phyloP scores from a whole-genome alignment of 1,140 invertebrate genomes.

The Drosophila lacertosa region DNA sequence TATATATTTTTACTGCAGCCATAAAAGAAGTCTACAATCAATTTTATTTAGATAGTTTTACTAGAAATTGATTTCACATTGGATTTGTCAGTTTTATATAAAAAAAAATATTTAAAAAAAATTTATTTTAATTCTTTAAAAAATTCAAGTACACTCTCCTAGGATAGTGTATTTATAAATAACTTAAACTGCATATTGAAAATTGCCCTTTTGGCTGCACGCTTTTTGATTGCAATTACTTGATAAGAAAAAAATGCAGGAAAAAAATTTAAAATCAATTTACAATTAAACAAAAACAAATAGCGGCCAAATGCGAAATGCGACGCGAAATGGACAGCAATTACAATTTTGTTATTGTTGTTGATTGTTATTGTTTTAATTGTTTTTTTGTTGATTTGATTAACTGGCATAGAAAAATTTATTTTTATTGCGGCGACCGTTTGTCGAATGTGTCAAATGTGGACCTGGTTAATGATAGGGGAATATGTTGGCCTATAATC shows the following conservation, averaged over 20 bases:
- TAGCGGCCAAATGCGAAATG: constrained; percentile 26
- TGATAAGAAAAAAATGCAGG: constrained; percentile 28
- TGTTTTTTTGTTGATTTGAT: constrained; percentile 26
- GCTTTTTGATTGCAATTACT: constrained; percentile 43
- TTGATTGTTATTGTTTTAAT: constrained; percentile 7
- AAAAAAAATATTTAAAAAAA: no score
- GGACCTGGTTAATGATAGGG: constrained; percentile 5
- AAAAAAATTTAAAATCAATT: not conserved
- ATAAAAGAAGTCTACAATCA: no score
- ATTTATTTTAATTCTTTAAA: no score
- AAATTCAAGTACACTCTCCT: not conserved
- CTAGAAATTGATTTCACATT: no score
- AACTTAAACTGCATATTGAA: constrained; percentile 13
- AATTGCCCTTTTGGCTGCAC: constrained; percentile 40
- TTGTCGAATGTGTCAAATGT: constrained; percentile 41
- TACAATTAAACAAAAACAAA: constrained; percentile 28
- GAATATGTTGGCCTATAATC: constrained; percentile 5
- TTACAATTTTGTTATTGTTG: constrained; percentile 18
- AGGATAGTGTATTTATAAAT: not conserved
- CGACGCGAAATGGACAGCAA: constrained; percentile 30
- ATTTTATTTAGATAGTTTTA: no score
- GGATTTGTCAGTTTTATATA: no score
- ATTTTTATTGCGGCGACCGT: constrained; percentile 39
- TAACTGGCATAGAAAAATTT: constrained; percentile 7
- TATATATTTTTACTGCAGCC: no score